phyloP scores from a whole-genome alignment of 2,888 invertebrate species.

The Drosophila percnosoma region DNA sequence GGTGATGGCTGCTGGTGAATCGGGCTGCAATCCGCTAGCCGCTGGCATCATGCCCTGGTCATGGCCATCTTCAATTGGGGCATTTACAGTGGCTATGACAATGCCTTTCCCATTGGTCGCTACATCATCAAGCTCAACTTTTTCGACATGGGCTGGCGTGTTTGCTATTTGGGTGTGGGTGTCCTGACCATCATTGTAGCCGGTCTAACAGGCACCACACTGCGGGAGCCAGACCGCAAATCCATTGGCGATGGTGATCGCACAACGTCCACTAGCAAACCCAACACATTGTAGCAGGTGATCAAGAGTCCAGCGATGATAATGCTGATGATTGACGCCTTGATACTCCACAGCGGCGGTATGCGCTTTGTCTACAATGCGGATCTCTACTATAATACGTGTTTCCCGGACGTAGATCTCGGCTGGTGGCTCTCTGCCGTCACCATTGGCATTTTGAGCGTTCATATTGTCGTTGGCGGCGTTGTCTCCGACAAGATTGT shows the following conservation, averaged over 20 bases:
- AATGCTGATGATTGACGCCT: conserved; percentile 93
- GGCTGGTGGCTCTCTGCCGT: conserved; percentile 96
- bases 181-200: conserved; percentile 90
- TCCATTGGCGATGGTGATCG: conserved; percentile 89
- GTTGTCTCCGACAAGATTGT: conserved; percentile 94
- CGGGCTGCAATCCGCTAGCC: conserved; percentile 94
- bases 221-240: conserved; percentile 91
- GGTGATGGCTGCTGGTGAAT: conserved; percentile 94
- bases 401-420: conserved; percentile 95
- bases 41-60: conserved; percentile 94
- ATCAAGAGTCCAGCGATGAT: conserved; percentile 91
- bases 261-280: conserved; percentile 85
- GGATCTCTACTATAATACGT: conserved; percentile 93
- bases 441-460: conserved; percentile 91
- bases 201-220: conserved; percentile 89
- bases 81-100: conserved; percentile 96
- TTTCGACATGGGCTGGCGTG: conserved; percentile 92
- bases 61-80: conserved; percentile 98
- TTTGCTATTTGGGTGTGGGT: conserved; percentile 93
- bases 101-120: conserved; percentile 95
- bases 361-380: conserved; percentile 97
- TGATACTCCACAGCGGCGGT: conserved; percentile 94
- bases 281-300: conserved; percentile 90
- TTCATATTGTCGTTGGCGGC: conserved; percentile 90
- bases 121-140: conserved; percentile 91